Base-by-base conservation (phyloP, 2,797 vertebrate species). In the Salarias fasciatus region DNA sequence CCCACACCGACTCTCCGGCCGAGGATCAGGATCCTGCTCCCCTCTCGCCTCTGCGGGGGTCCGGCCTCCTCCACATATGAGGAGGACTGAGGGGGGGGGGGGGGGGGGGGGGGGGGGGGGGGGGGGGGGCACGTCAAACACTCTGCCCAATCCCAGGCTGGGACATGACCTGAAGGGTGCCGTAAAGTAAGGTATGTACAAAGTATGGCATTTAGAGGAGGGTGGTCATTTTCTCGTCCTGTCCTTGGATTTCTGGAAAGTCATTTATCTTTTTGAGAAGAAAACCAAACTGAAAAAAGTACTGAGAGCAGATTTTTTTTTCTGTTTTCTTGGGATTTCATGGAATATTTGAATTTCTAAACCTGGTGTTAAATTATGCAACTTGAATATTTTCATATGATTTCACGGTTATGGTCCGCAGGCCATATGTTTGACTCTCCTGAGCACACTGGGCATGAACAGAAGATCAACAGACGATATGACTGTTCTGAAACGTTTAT, bases 401-500 rank as follows among this genome's bases (percentile, higher is more conserved):
- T n/a, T n/a, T n/a, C n/a, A n/a, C n/a, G n/a, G n/a, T n/a, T n/a
- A n/a, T n/a, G n/a, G n/a, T n/a, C n/a, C n/a, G n/a, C n/a, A n/a
- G n/a, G n/a, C n/a, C n/a, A n/a, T n/a, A n/a, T n/a, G n/a, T n/a
- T n/a, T n/a, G n/a, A n/a, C n/a, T n/a, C n/a, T n/a, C n/a, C n/a
- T n/a, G n/a, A n/a, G n/a, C n/a, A n/a, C n/a, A n/a, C n/a, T n/a
- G n/a, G 31, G 43, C 30, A 6, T 4, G 4, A 53, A 67, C 8
- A 28, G 69, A 15, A 11, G 78, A 28, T 24, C 55, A 49, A 3
- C 49, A 28, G 24, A 57, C 63, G 59, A 51, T 3, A 44, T 6
- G 66, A 64, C 82, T 81, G 68, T 83, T 90, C 86, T 69, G 65
- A 92, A 90, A 85, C 62, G 63, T 94, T 93, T 93, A 93, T 91